Base-by-base conservation (phyloP, 2,888 invertebrate genomes). In the Andrena camellia region DNA sequence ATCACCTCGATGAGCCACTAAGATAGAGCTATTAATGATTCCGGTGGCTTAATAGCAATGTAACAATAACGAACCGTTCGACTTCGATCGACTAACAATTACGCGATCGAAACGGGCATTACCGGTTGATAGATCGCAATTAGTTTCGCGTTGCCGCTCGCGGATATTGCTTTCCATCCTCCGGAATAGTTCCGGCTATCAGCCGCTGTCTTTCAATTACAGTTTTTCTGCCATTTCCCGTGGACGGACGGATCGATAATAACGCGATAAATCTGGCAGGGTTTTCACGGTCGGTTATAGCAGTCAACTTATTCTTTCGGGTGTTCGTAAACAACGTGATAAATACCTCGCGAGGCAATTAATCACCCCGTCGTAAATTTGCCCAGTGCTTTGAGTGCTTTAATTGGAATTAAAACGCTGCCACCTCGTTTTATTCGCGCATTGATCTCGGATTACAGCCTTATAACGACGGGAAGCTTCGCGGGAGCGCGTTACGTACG, bases 121-220 rank as follows among this genome's bases (percentile, higher is more conserved):
- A 59, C 48, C 1, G 54, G 13, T 17, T 42, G 62, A 79, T 63
- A 10, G 76, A 76, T 63, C 33, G 10, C 63, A 48, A 78, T 74
- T 78, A 71, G 62, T 78, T 63, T 71, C 77, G 20, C 69, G 13
- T 59, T 50, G 59, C 29, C 52, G 29, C 57, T n/a, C 62, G 57
- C 59, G 73, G 48, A 26, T 63, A 54, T 72, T 48, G 54, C 26
- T 35, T 66, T 69, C 67, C 60, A 57, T 31, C 62, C 60, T 52
- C 29, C 70, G 57, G 74, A 83, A 88, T 78, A 62, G 73, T 64
- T 83, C 69, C 81, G 79, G 79, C 79, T 17, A 26, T 10, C 60
- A 35, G 29, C 23, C 80, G 76, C 81, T 88, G 88, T 86, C 84
- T 85, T 88, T 88, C 90, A 88, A 89, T 89, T 85, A 87, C 85